phyloP scores from a whole-genome alignment of 2,797 vertebrate species.

The Chrysolophus pictus region DNA sequence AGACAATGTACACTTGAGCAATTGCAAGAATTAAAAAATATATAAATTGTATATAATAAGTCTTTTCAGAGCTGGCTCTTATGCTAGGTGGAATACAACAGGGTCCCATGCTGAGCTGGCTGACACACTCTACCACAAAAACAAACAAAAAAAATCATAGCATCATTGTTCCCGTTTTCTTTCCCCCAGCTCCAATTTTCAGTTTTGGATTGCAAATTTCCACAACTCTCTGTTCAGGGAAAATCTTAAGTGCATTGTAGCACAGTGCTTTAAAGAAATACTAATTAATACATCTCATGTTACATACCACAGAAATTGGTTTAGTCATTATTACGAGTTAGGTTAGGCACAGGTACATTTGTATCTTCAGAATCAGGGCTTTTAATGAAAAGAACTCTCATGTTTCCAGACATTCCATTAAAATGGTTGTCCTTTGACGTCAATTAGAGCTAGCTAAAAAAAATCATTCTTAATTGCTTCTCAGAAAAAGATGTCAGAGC shows the following conservation, averaged over 20 bases:
- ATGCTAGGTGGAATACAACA: not conserved
- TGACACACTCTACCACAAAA: not conserved
- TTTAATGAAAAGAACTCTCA: not conserved
- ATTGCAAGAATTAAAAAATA: not conserved
- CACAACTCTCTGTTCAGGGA: accelerated
- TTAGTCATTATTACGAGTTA: constrained; percentile 24
- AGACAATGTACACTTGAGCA: not conserved
- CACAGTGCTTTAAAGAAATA: not conserved
- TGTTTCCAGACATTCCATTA: constrained; percentile 51
- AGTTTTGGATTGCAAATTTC: not conserved
- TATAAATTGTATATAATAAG: not conserved
- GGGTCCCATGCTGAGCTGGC: not conserved
- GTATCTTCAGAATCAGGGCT: not conserved
- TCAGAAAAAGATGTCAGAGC: constrained; percentile 44
- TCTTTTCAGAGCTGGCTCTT: not conserved
- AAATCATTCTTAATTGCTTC: constrained; percentile 60
- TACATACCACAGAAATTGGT: not conserved
- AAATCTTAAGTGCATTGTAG: not conserved
- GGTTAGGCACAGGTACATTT: constrained; percentile 17
- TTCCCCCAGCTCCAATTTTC: not conserved
- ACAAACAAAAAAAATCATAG: not conserved
- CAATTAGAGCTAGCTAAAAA: constrained; percentile 38
- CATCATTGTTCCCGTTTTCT: accelerated
- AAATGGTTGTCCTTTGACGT: constrained; percentile 31
- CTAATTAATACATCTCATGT: not conserved